Percentiles rank a stretch among this genome's conserved stretches.
Conservation (phyloP, 2,113 vertebrate species). For the Chaetodon auriga region DNA sequence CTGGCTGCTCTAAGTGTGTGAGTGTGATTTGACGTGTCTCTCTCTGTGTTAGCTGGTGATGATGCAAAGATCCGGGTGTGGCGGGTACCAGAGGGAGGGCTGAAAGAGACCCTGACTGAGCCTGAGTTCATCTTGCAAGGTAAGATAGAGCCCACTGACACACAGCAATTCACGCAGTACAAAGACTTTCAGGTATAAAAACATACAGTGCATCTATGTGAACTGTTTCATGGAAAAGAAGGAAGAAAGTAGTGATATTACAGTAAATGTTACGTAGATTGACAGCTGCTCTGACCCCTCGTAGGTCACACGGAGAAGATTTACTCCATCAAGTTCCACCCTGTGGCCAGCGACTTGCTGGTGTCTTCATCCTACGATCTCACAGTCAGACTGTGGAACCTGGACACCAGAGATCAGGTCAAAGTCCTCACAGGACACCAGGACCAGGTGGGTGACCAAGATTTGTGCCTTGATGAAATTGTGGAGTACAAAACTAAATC, state of each 20-base stretch:
- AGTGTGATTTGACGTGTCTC: not conserved
- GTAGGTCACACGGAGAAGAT: conserved; percentile 96
- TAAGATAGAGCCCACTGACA: conserved; percentile 65
- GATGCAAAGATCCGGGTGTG: conserved; percentile 94
- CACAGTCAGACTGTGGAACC: conserved; percentile 91
- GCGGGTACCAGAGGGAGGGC: conserved; percentile 87
- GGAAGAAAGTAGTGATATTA: not conserved
- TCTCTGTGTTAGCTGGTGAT: conserved; percentile 87
- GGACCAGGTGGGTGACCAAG: conserved; percentile 88
- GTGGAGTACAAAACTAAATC: not conserved
- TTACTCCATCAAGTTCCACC: conserved; percentile 95
- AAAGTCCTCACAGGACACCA: conserved; percentile 89
- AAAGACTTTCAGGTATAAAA: not conserved
- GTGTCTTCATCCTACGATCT: conserved; percentile 96
- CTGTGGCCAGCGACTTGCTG: conserved; percentile 88
- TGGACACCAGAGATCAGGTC: conserved; percentile 79
- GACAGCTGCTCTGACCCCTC: conserved; percentile 7
- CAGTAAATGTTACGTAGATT: not conserved
- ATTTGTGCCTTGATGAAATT: not conserved
- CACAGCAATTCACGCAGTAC: not conserved
- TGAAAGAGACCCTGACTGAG: conserved; percentile 86
- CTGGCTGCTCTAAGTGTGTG: not conserved
- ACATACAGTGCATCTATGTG: not conserved
- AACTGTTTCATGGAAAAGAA: not conserved
- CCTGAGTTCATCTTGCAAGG: conserved; percentile 89